A percentile compares a stretch with the other conserved stretches of the same genome.
Evolutionary conservation across 2,113 vertebrate genomes (phyloP).

Genomic region (Hiodon tergisus): DNA sequence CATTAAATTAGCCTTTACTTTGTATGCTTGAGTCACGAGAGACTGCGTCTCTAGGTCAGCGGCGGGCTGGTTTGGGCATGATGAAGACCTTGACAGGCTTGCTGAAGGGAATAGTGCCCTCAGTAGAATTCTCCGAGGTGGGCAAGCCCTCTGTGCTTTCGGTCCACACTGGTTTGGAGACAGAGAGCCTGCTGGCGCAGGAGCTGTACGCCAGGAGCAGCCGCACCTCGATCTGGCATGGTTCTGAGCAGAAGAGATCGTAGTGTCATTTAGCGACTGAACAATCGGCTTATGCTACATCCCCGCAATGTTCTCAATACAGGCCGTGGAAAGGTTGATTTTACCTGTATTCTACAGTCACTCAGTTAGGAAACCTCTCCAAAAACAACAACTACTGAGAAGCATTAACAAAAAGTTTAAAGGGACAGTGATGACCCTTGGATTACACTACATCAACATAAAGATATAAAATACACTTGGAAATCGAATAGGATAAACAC

Average conservation of each 20-base stretch:
- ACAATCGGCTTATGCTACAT: too few relatives aligned
- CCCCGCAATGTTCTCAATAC: too few relatives aligned
- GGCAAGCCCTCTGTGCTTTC: slow-evolving; percentile 69
- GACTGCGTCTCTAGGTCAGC: slow-evolving; percentile 52
- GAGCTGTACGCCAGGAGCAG: slow-evolving; percentile 87
- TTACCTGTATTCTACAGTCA: too few relatives aligned
- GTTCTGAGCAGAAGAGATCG: slow-evolving; percentile 63
- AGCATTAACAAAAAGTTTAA: too few relatives aligned
- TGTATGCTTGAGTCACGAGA: neutral
- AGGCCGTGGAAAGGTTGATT: too few relatives aligned
- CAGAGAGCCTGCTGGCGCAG: slow-evolving; percentile 54
- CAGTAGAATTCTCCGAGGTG: slow-evolving; percentile 64
- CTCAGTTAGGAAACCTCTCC: too few relatives aligned
- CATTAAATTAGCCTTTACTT: neutral
- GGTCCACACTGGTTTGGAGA: slow-evolving; percentile 63
- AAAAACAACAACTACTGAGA: too few relatives aligned
- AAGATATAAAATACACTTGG: neutral
- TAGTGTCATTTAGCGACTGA: neutral
- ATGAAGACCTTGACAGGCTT: slow-evolving; percentile 90
- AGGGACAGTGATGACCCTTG: neutral
- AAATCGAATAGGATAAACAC: neutral
- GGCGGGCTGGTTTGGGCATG: slow-evolving; percentile 88
- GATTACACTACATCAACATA: neutral
- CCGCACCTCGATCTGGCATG: slow-evolving; percentile 86
- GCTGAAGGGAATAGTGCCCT: slow-evolving; percentile 91